Evolutionary conservation across 2,113 vertebrate species (phyloP), one percentile per base, ranked within the genome.

Genomic region (Alces alces): DNA sequence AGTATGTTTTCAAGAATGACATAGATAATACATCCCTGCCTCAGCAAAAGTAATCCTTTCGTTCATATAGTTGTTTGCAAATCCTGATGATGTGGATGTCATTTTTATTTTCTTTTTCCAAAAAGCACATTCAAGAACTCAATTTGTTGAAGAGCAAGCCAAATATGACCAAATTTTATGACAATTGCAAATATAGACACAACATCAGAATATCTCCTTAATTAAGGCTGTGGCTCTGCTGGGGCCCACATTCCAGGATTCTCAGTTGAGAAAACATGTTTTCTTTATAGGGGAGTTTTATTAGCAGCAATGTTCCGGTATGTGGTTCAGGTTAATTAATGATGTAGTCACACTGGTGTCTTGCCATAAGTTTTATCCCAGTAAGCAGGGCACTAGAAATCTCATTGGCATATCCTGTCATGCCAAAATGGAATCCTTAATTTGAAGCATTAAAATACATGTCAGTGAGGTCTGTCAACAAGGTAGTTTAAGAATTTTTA

Each of bases 311-410:
- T 98, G 98, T 98, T 98, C 98, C 43, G 80, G 97, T 98, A 97
- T 98, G 96, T 96, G 89, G 87, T 95, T 98, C 94, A 97, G 97
- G 97, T 98, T 98, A 98, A 98, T 98, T 98, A 98, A 97, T 96
- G 97, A 97, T 97, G 91, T 94, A 97, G 91, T 98, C 95, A 97
- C 61, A 92, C 95, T 97, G 97, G 89, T 98, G 87, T 96, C 91
- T 98, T 95, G 97, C 96, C 96, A 92, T 82, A 84, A 97, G 57
- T 89, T 92, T 97, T 97, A 96, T 98, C 98, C 95, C 50, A 93
- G 96, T 96, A 96, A 97, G 89, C 39, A 87, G 97, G 86, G 84
- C 70, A 82, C 96, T 95, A 93, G 93, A 97, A 97, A 96, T 97
- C 73, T 8, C 50, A 95, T 79, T 76, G 95, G 89, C 89, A 84